Base-by-base conservation (phyloP, 2,797 vertebrate genomes). In the Phataginus tricuspis region DNA sequence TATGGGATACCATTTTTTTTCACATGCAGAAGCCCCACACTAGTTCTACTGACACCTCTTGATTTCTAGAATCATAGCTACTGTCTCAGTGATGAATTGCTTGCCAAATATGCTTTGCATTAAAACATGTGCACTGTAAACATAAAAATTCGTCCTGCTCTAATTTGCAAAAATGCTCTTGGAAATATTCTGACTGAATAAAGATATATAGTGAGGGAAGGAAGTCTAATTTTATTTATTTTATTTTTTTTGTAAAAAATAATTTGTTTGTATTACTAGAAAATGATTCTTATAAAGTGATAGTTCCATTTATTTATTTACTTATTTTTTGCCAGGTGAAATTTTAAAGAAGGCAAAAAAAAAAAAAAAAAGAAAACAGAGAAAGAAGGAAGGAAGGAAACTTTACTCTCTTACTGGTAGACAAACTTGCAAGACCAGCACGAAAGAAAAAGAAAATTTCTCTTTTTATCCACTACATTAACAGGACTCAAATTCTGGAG, bases 381-480 rank as follows among this genome's bases (percentile, higher is more conserved):
- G n/a, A n/a, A n/a, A n/a, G n/a, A n/a, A n/a, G n/a, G n/a, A n/a
- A 96, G 45, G 69, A 96, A 97, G 97, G 86, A 74, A 97, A 98
- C 96, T 92, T 98, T 98, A 98, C 98, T 98, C 95, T 98, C 97
- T 98, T 99, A 99, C 98, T 98, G 98, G 99, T 98, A 99, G 99
- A 99, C 99, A 98, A 99, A 99, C 98, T 99, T 99, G 98, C 99
- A 98, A 99, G 99, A 99, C 99, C 99, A 99, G 99, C 99, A 99
- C 99, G 98, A 99, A 99, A 99, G 98, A 99, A 99, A 99, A 98
- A 98, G 98, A 98, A 97, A 98, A 97, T 95, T 98, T 98, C 98
- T 98, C 98, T 97, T 99, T 99, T 99, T 99, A 98, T 97, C 99
- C 99, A 99, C 99, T 99, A 99, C 99, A 99, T 99, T 99, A 99